A percentile compares a stretch with the other conserved stretches of the same genome.
Conservation (phyloP, 2,797 vertebrate genomes). For the Adrianichthys oophorus region DNA sequence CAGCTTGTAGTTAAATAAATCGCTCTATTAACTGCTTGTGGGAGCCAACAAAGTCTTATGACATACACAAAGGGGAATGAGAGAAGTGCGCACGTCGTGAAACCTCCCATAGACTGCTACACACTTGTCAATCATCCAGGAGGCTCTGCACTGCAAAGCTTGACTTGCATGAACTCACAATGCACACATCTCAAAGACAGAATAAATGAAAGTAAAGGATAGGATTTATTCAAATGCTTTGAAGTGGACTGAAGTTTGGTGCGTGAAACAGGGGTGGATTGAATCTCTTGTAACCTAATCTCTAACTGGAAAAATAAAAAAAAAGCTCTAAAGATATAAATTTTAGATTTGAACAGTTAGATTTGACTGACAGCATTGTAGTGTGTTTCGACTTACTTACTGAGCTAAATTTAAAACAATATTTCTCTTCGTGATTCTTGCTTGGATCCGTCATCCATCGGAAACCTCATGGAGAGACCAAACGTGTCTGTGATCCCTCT, state of each 20-base stretch:
- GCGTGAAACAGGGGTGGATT: conserved; percentile 1
- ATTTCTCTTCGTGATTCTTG: conserved; percentile 3
- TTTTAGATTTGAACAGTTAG: conserved; percentile 20
- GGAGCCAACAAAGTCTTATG: conserved; percentile 51
- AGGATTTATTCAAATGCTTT: conserved; percentile 30
- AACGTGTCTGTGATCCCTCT: conserved; percentile 27
- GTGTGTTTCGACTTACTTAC: too few species aligned
- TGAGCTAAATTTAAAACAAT: neutral
- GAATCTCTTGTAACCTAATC: conserved; percentile 18
- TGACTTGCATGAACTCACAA: conserved; percentile 23
- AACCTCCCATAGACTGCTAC: conserved; percentile 16
- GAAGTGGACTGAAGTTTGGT: conserved; percentile 16
- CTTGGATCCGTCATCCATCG: conserved; percentile 12
- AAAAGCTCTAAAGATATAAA: conserved; percentile 3
- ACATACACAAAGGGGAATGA: conserved; percentile 11
- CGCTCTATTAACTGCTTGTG: conserved; percentile 61
- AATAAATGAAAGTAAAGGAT: conserved; percentile 16
- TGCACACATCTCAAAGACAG: conserved; percentile 18
- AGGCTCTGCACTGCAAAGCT: conserved; percentile 15
- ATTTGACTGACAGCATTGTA: conserved; percentile 6
- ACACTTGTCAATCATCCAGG: conserved; percentile 27
- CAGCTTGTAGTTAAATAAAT: conserved; percentile 63
- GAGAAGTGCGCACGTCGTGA: conserved; percentile 11
- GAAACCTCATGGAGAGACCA: conserved; percentile 22
- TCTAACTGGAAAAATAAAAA: too few species aligned